Conservation (phyloP, 2,888 invertebrate species). For the Brenthis hecate region DNA sequence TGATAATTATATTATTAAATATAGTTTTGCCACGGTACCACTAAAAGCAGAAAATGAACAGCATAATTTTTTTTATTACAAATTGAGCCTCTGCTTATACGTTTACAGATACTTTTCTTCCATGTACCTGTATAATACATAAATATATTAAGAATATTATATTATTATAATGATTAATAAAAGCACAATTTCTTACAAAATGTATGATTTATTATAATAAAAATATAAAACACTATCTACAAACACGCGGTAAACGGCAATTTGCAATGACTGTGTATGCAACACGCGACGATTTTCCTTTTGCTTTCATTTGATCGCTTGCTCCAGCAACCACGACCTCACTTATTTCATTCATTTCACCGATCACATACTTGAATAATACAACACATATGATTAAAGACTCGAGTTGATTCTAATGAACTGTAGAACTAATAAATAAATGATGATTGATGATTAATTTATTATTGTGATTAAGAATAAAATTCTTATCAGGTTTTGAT, state of each 20-base stretch:
- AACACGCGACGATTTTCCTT: conserved; percentile 48
- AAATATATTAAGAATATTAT: too few species aligned
- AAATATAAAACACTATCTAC: conserved; percentile 37
- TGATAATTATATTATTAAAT: too few species aligned
- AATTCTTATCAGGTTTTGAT: too few species aligned
- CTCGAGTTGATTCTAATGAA: neutral
- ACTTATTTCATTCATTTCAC: conserved; percentile 39
- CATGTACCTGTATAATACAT: too few species aligned
- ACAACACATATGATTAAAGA: neutral
- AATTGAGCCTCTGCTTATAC: too few species aligned
- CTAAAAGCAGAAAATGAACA: too few species aligned
- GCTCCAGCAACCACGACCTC: conserved; percentile 37
- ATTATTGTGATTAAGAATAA: too few species aligned
- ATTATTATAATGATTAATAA: neutral
- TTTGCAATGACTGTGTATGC: conserved; percentile 39
- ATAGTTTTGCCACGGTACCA: too few species aligned
- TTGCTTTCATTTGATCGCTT: conserved; percentile 39
- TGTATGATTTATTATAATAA: conserved; percentile 25
- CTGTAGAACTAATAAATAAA: too few species aligned
- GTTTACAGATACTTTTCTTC: too few species aligned
- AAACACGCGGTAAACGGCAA: conserved; percentile 40
- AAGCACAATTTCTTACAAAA: neutral
- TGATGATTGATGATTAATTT: too few species aligned
- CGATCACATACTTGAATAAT: neutral
- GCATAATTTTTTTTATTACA: too few species aligned